These are phyloP conservation scores for Peribatodes rhomboidaria DNA, from an alignment of 2,888 invertebrate species.

Conservation along the genomic window DNA sequence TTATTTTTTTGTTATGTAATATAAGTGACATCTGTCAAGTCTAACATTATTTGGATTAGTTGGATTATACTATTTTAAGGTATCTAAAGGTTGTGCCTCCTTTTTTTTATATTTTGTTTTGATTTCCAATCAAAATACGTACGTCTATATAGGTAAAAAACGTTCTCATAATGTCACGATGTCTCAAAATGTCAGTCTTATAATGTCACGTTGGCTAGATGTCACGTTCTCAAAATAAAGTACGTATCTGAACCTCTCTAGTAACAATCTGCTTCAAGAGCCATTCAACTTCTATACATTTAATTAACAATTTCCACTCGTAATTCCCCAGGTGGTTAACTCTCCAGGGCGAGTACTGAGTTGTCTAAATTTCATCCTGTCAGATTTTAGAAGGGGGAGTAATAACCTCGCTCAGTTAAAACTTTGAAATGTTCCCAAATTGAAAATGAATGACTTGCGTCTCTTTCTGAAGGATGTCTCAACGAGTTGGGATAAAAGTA, in stretches of 20 bases:
- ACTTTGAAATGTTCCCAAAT: constrained; percentile 16
- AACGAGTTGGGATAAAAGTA: neutral
- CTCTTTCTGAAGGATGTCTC: constrained; percentile 13
- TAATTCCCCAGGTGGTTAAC: constrained; percentile 6
- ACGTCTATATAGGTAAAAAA: neutral
- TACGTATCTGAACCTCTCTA: neutral
- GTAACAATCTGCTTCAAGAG: neutral
- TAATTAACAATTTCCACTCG: neutral
- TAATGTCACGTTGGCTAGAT: too few relatives aligned
- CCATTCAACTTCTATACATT: neutral
- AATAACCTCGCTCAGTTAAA: constrained; percentile 22
- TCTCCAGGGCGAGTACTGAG: constrained; percentile 15
- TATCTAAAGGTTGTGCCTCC: too few relatives aligned
- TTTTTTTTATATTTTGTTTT: too few relatives aligned
- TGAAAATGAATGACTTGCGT: constrained; percentile 13
- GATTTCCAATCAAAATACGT: too few relatives aligned
- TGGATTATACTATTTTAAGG: too few relatives aligned
- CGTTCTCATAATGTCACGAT: too few relatives aligned
- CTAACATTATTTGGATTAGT: too few relatives aligned
- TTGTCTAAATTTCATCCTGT: constrained; percentile 25
- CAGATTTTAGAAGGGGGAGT: constrained; percentile 19
- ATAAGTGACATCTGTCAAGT: too few relatives aligned
- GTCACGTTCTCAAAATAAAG: neutral
- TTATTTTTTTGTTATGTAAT: too few relatives aligned
- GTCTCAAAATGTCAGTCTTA: too few relatives aligned